phyloP scores from a whole-genome alignment of 2,113 vertebrate species.

The Crotalus viridis region DNA sequence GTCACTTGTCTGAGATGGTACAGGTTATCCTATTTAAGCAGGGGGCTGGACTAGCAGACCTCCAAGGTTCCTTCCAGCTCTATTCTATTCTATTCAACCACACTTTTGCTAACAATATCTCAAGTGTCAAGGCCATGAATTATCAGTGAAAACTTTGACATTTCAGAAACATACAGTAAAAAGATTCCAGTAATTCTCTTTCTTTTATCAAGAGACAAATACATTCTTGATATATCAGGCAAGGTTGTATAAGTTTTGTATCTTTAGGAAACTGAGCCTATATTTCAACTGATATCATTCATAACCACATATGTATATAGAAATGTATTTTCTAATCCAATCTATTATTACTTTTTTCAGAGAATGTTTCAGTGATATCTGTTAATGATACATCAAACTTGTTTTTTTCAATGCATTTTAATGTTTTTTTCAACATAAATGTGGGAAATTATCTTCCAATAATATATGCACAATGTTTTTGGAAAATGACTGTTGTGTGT shows the following conservation, averaged over 20 bases:
- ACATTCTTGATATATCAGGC: constrained; percentile 17
- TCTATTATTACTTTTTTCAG: not conserved
- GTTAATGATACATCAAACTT: not conserved
- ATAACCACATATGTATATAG: not conserved
- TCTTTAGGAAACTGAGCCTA: constrained; percentile 11
- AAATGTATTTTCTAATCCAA: not conserved
- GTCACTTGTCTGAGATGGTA: too few species aligned
- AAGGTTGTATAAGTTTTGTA: constrained; percentile 15
- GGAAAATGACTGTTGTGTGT: not conserved
- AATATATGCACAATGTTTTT: not conserved
- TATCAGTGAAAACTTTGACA: constrained; percentile 12
- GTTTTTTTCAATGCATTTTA: not conserved
- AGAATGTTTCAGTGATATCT: not conserved
- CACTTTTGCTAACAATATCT: constrained; percentile 22
- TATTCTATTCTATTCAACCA: not conserved
- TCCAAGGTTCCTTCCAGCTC: too few species aligned
- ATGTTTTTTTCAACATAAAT: not conserved
- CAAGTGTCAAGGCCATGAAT: not conserved
- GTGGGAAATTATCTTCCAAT: not conserved
- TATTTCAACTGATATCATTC: constrained; percentile 28
- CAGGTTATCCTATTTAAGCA: too few species aligned
- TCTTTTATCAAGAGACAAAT: constrained; percentile 6
- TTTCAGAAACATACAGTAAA: constrained; percentile 5
- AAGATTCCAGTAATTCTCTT: constrained; percentile 13
- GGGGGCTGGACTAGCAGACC: too few species aligned